These are phyloP conservation scores for Halictus quadricinctus DNA, from an alignment of 2,888 invertebrate species.

Conservation along the genomic window DNA sequence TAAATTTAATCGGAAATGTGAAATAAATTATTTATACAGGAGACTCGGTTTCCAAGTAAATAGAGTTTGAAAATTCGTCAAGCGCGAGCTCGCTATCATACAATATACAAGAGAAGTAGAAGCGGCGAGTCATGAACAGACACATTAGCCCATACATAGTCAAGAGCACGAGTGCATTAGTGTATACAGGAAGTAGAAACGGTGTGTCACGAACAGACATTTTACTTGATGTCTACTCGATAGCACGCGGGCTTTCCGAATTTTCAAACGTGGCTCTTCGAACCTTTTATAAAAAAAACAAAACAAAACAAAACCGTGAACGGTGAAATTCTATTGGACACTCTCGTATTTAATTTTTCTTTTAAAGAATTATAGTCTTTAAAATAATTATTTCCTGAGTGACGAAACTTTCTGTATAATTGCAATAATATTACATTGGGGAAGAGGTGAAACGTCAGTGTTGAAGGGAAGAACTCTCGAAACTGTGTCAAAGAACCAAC, in stretches of 20 bases:
- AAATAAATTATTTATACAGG: not conserved
- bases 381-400: not conserved
- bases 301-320: not conserved
- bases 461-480: not conserved
- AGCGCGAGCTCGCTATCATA: not conserved
- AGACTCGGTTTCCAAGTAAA: not conserved
- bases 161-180: slow-evolving; percentile 1
- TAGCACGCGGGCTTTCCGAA: not conserved
- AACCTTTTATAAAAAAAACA: not conserved
- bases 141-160: slow-evolving; percentile 6
- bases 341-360: not conserved
- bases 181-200: slow-evolving; percentile 2
- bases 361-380: not conserved
- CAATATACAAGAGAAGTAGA: not conserved
- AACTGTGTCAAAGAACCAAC: not conserved
- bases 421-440: not conserved
- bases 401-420: not conserved
- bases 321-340: not conserved
- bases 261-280: not conserved
- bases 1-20: not conserved
- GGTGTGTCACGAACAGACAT: not conserved
- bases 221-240: slow-evolving; percentile 1
- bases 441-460: not conserved
- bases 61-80: not conserved
- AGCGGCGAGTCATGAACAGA: slow-evolving; percentile 6